Base-by-base conservation (phyloP, 2,888 invertebrate species). In the Suillia variegata region DNA sequence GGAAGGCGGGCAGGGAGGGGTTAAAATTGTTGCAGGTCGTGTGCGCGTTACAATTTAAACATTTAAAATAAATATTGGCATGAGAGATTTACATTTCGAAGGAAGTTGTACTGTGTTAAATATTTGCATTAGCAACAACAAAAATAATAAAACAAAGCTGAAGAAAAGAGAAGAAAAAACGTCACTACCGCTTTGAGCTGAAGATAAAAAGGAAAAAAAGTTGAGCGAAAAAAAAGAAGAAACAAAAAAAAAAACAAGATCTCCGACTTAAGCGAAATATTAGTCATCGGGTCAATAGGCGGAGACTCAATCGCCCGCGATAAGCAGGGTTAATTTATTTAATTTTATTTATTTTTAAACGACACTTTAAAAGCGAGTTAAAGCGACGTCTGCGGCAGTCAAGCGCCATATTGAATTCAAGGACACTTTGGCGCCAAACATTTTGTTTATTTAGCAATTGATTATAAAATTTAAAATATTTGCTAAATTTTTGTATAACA, bases 111-210 rank as follows among this genome's bases (percentile, higher is more conserved):
- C 6, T 45, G 5, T n/a, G 20, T 4, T 13, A 45, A 45, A 45
- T 45, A 45, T 45, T 45, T 18, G 20, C 45, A 45, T 45, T 45
- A 13, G n/a, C n/a, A n/a, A n/a, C n/a, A n/a, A n/a, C n/a, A n/a
- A n/a, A n/a, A n/a, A n/a, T n/a, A n/a, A n/a, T n/a, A n/a, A n/a
- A n/a, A n/a, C n/a, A n/a, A n/a, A n/a, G n/a, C n/a, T n/a, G n/a
- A n/a, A n/a, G n/a, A n/a, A n/a, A n/a, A n/a, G 26, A 26, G 26
- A 26, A 26, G 26, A 26, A 10, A 38, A 38, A 45, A 18, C 45
- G 45, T 45, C 45, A 45, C 20, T 45, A n/a, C n/a, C 18, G 45
- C 45, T 45, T 18, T 18, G 18, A 45, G 20, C 18, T 20, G 45
- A 6, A 18, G 20, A 13, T n/a, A 45, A 18, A 18, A 17, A 45